Percentiles rank a stretch among this genome's conserved stretches.
These are phyloP conservation scores for Galendromus occidentalis DNA, from an alignment of 1,140 invertebrate genomes.

Conservation along the genomic window DNA sequence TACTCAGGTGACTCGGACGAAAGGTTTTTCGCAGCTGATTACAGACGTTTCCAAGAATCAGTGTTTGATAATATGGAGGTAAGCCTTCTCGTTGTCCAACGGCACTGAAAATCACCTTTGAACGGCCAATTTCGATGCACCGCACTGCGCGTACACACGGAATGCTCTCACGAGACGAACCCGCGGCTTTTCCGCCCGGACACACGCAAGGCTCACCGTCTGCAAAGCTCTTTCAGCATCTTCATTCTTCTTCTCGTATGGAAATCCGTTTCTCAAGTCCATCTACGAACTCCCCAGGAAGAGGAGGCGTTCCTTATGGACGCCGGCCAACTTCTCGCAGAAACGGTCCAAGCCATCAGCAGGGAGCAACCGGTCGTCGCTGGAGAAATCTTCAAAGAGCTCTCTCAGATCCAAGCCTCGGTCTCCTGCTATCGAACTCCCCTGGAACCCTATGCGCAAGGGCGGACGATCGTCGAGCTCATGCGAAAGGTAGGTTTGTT, in stretches of 20 bases:
- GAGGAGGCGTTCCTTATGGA: slow-evolving; percentile 7
- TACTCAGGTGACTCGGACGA: slow-evolving; percentile 9
- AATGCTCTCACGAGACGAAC: too few species aligned
- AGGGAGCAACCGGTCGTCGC: background rate
- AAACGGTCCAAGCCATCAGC: background rate
- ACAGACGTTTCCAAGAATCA: too few species aligned
- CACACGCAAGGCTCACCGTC: too few species aligned
- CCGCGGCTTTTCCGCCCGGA: too few species aligned
- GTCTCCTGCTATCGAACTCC: background rate
- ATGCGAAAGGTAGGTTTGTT: background rate
- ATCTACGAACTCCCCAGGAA: background rate
- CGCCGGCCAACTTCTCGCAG: background rate
- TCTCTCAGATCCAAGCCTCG: background rate
- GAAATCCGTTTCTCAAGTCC: too few species aligned
- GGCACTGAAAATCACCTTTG: too few species aligned
- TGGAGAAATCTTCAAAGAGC: background rate
- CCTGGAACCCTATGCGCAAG: background rate
- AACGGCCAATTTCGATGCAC: too few species aligned
- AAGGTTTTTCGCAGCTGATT: background rate
- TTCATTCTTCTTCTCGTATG: too few species aligned
- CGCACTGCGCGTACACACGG: too few species aligned
- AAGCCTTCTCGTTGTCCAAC: too few species aligned
- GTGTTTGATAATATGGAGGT: too few species aligned
- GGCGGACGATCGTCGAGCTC: background rate
- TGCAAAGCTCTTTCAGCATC: too few species aligned